Conservation (phyloP, 2,797 vertebrate genomes). For the Buceros bicornis region DNA sequence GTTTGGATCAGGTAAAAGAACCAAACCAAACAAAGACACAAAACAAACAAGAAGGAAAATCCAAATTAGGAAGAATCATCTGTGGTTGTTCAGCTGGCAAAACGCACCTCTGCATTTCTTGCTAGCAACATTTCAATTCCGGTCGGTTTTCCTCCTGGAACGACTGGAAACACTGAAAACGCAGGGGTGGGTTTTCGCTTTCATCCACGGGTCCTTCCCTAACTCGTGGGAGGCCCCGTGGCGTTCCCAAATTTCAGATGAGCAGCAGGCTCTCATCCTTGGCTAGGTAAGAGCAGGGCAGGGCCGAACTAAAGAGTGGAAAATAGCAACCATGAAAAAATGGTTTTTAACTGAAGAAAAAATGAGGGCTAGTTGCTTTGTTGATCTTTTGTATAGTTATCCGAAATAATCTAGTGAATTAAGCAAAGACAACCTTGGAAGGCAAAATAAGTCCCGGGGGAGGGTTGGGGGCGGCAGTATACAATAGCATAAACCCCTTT, state of each 20-base stretch:
- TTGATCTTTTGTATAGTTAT: not conserved
- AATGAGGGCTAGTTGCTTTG: fast-evolving
- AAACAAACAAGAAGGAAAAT: not conserved
- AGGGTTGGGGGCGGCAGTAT: no score
- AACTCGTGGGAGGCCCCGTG: not conserved
- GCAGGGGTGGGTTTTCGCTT: not conserved
- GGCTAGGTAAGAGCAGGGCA: not conserved
- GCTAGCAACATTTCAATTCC: not conserved
- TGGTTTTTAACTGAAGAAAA: not conserved
- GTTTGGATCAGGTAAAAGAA: not conserved
- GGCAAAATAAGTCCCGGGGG: not conserved
- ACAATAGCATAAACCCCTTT: fast-evolving
- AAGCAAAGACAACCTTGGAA: not conserved
- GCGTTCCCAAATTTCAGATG: not conserved
- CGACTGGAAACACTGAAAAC: not conserved
- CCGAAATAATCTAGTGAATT: not conserved
- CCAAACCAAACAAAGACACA: not conserved
- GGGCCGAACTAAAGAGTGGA: not conserved
- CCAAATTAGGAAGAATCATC: not conserved
- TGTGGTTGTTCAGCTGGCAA: not conserved
- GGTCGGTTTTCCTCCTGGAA: not conserved
- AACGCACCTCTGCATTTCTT: not conserved
- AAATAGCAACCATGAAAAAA: not conserved
- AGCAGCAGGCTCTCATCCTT: not conserved
- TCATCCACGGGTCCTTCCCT: not conserved